A percentile compares a stretch with the other conserved stretches of the same genome.
Conservation (phyloP, 1,140 invertebrate genomes). For the Anoplophora glabripennis region DNA sequence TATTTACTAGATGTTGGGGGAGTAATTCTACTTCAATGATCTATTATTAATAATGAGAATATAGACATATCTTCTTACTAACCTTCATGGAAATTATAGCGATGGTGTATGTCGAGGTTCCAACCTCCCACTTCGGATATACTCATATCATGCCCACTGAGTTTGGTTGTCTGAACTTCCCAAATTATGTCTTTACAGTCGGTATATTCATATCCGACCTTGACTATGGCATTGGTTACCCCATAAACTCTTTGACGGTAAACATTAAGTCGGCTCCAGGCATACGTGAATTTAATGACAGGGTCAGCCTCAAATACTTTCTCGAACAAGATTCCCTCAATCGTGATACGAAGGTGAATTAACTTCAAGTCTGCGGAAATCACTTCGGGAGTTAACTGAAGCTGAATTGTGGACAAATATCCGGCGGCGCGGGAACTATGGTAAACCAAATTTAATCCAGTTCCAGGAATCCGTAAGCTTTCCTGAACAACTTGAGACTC, state of each 20-base stretch:
- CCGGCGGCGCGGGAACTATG: constrained; percentile 89
- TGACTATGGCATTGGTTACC: constrained; percentile 86
- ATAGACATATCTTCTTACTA: too few relatives aligned
- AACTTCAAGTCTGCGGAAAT: constrained; percentile 78
- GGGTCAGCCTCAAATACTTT: constrained; percentile 94
- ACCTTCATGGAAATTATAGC: constrained; percentile 97
- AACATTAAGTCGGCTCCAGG: constrained; percentile 95
- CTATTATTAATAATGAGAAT: too few relatives aligned
- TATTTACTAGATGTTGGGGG: too few relatives aligned
- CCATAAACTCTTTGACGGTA: constrained; percentile 93
- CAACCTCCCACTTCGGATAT: constrained; percentile 95
- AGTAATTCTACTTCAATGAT: too few relatives aligned
- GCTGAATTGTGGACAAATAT: constrained; percentile 91
- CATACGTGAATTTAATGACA: constrained; percentile 92
- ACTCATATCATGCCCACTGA: constrained; percentile 94
- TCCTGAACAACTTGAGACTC: constrained; percentile 96
- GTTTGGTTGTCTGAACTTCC: constrained; percentile 91
- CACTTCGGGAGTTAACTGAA: constrained; percentile 84
- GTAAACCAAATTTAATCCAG: constrained; percentile 90
- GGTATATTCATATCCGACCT: constrained; percentile 93
- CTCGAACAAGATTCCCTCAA: constrained; percentile 91
- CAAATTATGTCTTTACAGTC: constrained; percentile 92
- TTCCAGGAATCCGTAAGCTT: constrained; percentile 88
- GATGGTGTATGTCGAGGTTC: constrained; percentile 96
- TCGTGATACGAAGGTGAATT: constrained; percentile 87